Percentiles rank a stretch among this genome's conserved stretches.
Evolutionary conservation across 2,888 invertebrate species (phyloP).

Genomic region (Pristionchus exspectatus): DNA sequence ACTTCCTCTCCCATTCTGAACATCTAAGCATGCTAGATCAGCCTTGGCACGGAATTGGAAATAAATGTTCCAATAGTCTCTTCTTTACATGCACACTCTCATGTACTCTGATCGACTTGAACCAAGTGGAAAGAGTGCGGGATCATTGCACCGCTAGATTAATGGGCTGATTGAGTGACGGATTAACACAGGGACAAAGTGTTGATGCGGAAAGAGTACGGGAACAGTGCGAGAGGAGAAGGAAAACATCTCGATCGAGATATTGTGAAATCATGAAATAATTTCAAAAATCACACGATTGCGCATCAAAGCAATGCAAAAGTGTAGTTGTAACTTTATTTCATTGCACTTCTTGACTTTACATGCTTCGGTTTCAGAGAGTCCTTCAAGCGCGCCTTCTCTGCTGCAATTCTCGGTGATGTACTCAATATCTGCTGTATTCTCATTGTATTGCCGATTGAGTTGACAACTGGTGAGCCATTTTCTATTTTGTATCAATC

Average conservation of each 20-base stretch:
- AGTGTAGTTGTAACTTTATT: too few species aligned
- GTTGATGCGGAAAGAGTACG: background rate
- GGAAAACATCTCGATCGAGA: background rate
- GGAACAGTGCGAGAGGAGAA: background rate
- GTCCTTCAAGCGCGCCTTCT: constrained; percentile 80
- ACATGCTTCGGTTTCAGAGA: constrained; percentile 15
- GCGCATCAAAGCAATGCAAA: too few species aligned
- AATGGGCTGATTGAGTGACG: constrained; percentile 79
- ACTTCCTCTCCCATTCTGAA: too few species aligned
- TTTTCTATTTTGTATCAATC: background rate
- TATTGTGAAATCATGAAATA: background rate
- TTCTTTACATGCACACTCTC: background rate
- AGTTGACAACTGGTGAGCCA: constrained; percentile 79
- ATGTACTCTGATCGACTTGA: constrained; percentile 80
- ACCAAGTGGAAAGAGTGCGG: constrained; percentile 61
- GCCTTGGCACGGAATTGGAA: too few species aligned
- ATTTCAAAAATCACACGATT: too few species aligned
- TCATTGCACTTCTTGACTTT: too few species aligned
- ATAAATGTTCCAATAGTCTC: too few species aligned
- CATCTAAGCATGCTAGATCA: too few species aligned
- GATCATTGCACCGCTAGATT: background rate
- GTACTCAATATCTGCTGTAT: constrained; percentile 83
- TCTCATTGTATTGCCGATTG: constrained; percentile 81
- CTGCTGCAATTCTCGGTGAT: constrained; percentile 83
- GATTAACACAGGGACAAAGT: constrained; percentile 63